Conservation (phyloP, 2,113 vertebrate genomes). For the Saimiri boliviensis region DNA sequence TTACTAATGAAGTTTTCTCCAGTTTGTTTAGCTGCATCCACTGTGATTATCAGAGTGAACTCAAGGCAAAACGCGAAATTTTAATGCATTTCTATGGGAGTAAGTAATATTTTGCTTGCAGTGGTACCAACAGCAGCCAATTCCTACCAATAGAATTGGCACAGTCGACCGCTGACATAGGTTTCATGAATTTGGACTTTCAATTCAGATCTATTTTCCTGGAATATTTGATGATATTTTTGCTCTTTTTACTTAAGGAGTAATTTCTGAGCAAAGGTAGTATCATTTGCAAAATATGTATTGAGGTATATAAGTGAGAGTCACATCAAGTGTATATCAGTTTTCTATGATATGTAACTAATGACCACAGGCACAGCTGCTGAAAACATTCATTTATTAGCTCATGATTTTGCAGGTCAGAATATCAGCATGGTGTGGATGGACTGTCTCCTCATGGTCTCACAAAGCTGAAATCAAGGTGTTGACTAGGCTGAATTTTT, state of each 20-base stretch:
- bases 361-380: fast-evolving
- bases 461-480: background rate
- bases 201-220: background rate
- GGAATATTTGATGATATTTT: too few species aligned
- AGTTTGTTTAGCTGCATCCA: background rate
- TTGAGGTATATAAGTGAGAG: background rate
- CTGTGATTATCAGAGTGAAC: background rate
- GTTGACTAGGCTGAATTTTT: background rate
- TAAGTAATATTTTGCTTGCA: background rate
- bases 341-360: fast-evolving
- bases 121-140: fast-evolving
- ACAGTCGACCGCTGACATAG: fast-evolving
- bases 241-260: too few species aligned
- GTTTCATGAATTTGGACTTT: background rate
- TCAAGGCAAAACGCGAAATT: background rate
- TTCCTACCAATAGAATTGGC: fast-evolving
- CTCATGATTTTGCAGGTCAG: background rate
- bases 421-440: background rate
- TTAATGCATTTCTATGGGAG: background rate
- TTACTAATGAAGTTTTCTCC: conserved; percentile 61
- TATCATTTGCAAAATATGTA: background rate
- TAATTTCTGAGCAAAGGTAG: background rate
- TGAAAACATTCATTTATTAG: background rate
- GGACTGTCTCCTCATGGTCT: too few species aligned
- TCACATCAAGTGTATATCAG: fast-evolving